phyloP scores from a whole-genome alignment of 2,113 vertebrate genomes.

The Brachyistius frenatus region DNA sequence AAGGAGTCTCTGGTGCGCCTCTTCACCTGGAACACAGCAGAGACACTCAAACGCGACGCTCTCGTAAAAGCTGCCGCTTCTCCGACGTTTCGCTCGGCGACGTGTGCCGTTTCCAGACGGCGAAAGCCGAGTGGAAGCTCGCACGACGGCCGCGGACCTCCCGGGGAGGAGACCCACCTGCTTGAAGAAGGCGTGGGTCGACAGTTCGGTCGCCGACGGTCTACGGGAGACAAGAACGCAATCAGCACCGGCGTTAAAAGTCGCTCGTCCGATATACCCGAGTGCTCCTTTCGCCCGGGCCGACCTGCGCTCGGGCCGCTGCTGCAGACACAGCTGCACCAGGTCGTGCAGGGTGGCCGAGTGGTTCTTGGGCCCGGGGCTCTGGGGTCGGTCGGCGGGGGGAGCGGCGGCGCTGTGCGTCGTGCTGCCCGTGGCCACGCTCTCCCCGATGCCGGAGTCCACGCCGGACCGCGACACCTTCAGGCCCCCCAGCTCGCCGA shows the following conservation, averaged over 20 bases:
- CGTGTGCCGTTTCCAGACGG: background rate
- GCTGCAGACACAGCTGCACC: conserved; percentile 95
- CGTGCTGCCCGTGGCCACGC: conserved; percentile 88
- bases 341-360: conserved; percentile 93
- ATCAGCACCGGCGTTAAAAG: too few relatives aligned
- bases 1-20: conserved; percentile 90
- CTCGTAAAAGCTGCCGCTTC: too few relatives aligned
- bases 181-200: conserved; percentile 95
- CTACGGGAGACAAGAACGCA: conserved; percentile 75
- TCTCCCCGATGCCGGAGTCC: conserved; percentile 96
- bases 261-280: too few relatives aligned
- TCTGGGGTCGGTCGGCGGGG: conserved; percentile 88
- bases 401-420: conserved; percentile 88
- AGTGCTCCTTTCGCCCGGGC: background rate
- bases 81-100: too few relatives aligned
- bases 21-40: conserved; percentile 86
- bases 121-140: background rate
- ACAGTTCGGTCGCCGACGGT: conserved; percentile 91
- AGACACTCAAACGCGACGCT: background rate
- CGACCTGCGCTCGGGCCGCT: conserved; percentile 90
- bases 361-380: conserved; percentile 91
- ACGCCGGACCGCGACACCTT: conserved; percentile 93
- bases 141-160: background rate
- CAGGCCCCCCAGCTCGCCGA: conserved; percentile 89
- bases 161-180: conserved; percentile 84